Conservation (phyloP, 2,797 vertebrate genomes). For the Bucorvus abyssinicus region DNA sequence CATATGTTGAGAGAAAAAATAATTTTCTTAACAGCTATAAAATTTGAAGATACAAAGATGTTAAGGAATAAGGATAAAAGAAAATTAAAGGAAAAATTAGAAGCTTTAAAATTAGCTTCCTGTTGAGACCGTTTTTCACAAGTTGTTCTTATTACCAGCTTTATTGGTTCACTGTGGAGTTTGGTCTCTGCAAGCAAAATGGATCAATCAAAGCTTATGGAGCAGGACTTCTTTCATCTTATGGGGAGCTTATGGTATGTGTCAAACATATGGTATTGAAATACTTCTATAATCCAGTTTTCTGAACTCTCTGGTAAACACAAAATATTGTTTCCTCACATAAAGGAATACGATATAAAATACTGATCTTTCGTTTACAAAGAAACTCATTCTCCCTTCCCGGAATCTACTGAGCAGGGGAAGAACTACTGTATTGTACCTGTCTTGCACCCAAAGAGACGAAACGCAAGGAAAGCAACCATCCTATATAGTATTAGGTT, state of each 20-base stretch:
- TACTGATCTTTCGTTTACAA: background rate
- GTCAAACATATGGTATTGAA: background rate
- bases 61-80: background rate
- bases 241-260: conserved; percentile 82
- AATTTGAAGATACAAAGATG: background rate
- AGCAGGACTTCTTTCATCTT: conserved; percentile 83
- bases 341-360: background rate
- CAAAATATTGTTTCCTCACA: background rate
- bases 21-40: background rate
- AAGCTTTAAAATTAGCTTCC: background rate
- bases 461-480: background rate
- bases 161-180: conserved; percentile 87
- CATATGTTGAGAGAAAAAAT: background rate
- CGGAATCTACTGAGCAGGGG: background rate
- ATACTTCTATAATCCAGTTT: background rate
- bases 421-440: background rate
- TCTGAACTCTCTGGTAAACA: background rate
- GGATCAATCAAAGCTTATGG: conserved; percentile 82
- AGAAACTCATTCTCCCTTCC: background rate
- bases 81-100: background rate
- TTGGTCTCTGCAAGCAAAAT: conserved; percentile 86
- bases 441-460: background rate
- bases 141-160: conserved; percentile 65
- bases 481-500: background rate
- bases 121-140: background rate